Percentiles rank a stretch among this genome's conserved stretches.
These are phyloP conservation scores for Cnemophilus loriae DNA, from an alignment of 2,113 vertebrate species.

Conservation along the genomic window DNA sequence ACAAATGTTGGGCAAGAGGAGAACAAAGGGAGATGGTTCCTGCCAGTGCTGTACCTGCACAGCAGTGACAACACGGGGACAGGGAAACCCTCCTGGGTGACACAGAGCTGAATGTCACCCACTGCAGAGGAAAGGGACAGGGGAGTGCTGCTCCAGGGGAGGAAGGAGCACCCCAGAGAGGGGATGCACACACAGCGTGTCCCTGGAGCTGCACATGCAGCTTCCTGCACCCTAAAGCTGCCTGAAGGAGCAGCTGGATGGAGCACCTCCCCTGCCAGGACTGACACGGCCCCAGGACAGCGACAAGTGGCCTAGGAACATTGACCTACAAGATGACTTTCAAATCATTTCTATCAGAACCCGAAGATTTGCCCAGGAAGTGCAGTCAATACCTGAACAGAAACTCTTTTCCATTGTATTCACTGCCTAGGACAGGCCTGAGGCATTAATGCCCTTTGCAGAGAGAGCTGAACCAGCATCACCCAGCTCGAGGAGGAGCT, in stretches of 20 bases:
- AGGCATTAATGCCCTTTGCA: background rate
- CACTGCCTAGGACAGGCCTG: background rate
- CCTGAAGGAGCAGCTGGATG: background rate
- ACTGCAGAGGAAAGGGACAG: background rate
- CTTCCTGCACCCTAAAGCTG: background rate
- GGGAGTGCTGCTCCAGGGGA: fast-evolving
- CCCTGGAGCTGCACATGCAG: background rate
- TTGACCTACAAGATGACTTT: background rate
- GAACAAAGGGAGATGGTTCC: background rate
- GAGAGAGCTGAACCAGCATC: background rate
- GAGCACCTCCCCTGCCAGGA: background rate
- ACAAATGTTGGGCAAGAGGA: background rate
- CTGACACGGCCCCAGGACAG: background rate
- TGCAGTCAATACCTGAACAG: background rate
- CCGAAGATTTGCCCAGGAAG: background rate
- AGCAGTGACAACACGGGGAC: background rate
- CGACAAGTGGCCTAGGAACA: background rate
- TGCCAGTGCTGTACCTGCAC: background rate
- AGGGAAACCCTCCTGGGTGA: background rate
- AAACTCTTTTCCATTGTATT: fast-evolving
- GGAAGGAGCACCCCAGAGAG: background rate
- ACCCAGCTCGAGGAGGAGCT: background rate
- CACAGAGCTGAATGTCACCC: background rate
- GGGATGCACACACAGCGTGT: fast-evolving
- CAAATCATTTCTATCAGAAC: background rate